phyloP scores from a whole-genome alignment of 2,113 vertebrate species.

The Smithornis capensis region DNA sequence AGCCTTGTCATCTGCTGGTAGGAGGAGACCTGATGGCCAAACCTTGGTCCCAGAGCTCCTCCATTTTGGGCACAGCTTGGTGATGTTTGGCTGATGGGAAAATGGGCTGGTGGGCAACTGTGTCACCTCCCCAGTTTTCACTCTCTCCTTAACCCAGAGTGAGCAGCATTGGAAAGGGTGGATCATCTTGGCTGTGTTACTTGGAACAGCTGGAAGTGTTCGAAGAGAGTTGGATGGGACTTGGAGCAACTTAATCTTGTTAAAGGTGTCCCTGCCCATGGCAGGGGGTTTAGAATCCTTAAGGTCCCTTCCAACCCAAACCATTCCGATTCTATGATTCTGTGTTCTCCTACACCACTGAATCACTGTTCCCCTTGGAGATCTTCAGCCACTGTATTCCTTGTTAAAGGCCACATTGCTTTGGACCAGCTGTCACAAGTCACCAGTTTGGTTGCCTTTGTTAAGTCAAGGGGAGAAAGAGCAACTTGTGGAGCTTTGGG shows the following conservation, averaged over 20 bases:
- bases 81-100: neutral
- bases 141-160: neutral
- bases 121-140: neutral
- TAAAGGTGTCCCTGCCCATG: neutral
- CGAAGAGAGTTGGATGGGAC: neutral
- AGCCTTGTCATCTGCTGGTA: neutral
- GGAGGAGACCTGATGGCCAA: neutral
- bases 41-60: neutral
- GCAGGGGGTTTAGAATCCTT: neutral
- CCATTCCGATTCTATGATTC: neutral
- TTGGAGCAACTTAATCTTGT: neutral
- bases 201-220: neutral
- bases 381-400: neutral
- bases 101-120: neutral
- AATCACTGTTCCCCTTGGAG: neutral
- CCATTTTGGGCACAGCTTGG: neutral
- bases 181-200: neutral
- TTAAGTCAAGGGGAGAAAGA: neutral
- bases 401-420: neutral
- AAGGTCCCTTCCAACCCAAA: neutral
- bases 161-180: rapidly evolving
- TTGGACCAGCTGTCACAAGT: neutral
- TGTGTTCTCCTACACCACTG: neutral
- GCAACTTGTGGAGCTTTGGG: neutral
- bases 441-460: neutral